Base-by-base conservation (phyloP, 1,140 invertebrate genomes). In the Drosophila bipectinata region DNA sequence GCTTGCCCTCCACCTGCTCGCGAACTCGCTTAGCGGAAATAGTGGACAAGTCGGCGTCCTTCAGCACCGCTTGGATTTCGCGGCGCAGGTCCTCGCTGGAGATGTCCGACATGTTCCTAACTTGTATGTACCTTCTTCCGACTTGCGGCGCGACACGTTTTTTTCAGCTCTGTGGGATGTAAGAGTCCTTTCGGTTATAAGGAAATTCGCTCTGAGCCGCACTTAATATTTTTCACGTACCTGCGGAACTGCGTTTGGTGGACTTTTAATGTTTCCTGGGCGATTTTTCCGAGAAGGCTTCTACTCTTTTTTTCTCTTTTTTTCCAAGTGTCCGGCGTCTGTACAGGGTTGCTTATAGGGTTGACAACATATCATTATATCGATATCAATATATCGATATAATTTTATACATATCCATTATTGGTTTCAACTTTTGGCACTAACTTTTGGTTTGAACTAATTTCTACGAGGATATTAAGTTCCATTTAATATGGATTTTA, bases 21-120 rank as follows among this genome's bases (percentile, higher is more conserved):
- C 97, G 95, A n/a, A 98, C 96, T 92, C 97, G 97, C 84, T 98
- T 98, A 1, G 97, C 95, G 9, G 97, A 97, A 77, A 96, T 96
- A 34, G 94, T 95, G 6, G 95, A 94, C 8, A 98, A 93, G 90
- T 98, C 96, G 4, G 97, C 97, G 93, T 95, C 95, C 92, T 98
- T 97, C 3, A 98, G 93, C 78, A 98, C 97, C 9, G 74, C 72
- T 62, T 90, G 77, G 1, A 91, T 90, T 49, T 91, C 90, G 39
- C 58, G 71, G 14, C 83, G 72, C 21, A 91, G 72, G 54, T 91
- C 77, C 37, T 85, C 87, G 49, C 79, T 84, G 24, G 90, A 88
- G 57, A 91, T 88, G 77, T 91, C 90, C 49, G 85, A 87, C 90
- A 91, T 91, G 77, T 90, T 91, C 83, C n/a, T 45, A 10, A 21